A percentile compares a stretch with the other conserved stretches of the same genome.
phyloP scores from a whole-genome alignment of 2,888 invertebrate species.

The Megaustenia siamemsis region DNA sequence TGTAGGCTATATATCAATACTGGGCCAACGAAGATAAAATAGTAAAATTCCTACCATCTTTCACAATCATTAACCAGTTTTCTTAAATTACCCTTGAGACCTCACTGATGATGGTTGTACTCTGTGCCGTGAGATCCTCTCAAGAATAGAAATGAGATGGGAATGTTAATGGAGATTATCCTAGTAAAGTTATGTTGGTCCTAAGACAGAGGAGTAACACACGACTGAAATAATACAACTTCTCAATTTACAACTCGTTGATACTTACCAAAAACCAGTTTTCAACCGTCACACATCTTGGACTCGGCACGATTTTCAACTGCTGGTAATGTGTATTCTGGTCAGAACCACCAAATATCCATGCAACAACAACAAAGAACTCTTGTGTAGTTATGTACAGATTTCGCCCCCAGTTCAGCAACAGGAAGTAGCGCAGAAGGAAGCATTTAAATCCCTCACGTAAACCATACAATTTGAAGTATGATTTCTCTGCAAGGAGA shows the following conservation, averaged over 20 bases:
- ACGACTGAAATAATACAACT: too few relatives aligned
- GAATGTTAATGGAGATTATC: too few relatives aligned
- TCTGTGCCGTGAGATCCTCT: too few relatives aligned
- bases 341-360: slow-evolving; percentile 63
- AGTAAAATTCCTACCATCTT: too few relatives aligned
- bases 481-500: slow-evolving; percentile 20
- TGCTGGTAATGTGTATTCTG: slow-evolving; percentile 69
- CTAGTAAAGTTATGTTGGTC: too few relatives aligned
- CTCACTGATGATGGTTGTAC: too few relatives aligned
- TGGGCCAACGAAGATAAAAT: too few relatives aligned
- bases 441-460: slow-evolving; percentile 74
- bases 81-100: too few relatives aligned
- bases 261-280: slow-evolving; percentile 76
- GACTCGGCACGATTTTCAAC: slow-evolving; percentile 67
- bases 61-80: too few relatives aligned
- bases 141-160: too few relatives aligned
- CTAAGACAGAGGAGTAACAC: too few relatives aligned
- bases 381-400: slow-evolving; percentile 70
- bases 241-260: neutral
- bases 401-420: slow-evolving; percentile 72
- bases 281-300: slow-evolving; percentile 73
- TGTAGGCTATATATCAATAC: too few relatives aligned
- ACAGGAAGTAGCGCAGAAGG: slow-evolving; percentile 75
- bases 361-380: slow-evolving; percentile 71
- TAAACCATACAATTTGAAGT: slow-evolving; percentile 66